Evolutionary conservation across 92 coral and sea anemone species (phyloP), one percentile per base, ranked within the genome.

Genomic region (Actinostola sp.): DNA sequence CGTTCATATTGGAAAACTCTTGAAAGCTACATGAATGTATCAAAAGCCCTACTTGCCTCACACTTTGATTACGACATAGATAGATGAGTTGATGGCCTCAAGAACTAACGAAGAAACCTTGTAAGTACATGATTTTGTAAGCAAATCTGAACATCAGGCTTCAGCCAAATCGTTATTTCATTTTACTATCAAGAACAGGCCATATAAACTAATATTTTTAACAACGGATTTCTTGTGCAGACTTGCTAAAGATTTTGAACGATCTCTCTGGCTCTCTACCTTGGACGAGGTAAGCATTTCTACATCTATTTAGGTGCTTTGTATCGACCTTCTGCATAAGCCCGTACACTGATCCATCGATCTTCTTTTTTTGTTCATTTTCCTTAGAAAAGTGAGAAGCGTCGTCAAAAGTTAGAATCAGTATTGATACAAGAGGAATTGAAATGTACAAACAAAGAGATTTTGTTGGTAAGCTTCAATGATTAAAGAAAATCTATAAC

Each of bases 181-280:
- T 50, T 10, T n/a, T 4, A 50, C 8, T 6, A 11, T 11, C 1
- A 46, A 46, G 23, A 13, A 16, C 53, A 46, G 8, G 53, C 19
- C 15, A 46, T 46, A 46, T 6, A 13, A 2, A 4, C 53, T 6
- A n/a, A n/a, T n/a, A n/a, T n/a, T n/a, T n/a, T n/a, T n/a, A n/a
- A n/a, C n/a, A n/a, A n/a, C n/a, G n/a, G n/a, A n/a, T 53, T 44
- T 66, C 17, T 51, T n/a, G 20, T 27, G 21, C 53, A 88, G 93
- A 54, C 71, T 71, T 65, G 75, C 85, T 17, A 73, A 79, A 20
- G 82, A 83, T 61, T 69, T 72, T 15, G 72, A 83, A 50, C 80
- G 81, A 66, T 81, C 82, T 16, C 48, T 79, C 34, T 88, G 93
- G 93, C 81, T 83, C 16, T 76, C 68, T 35, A 19, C 44, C 61